Evolutionary conservation across 2,113 vertebrate species (phyloP).

Genomic region (Edolisoma coerulescens): DNA sequence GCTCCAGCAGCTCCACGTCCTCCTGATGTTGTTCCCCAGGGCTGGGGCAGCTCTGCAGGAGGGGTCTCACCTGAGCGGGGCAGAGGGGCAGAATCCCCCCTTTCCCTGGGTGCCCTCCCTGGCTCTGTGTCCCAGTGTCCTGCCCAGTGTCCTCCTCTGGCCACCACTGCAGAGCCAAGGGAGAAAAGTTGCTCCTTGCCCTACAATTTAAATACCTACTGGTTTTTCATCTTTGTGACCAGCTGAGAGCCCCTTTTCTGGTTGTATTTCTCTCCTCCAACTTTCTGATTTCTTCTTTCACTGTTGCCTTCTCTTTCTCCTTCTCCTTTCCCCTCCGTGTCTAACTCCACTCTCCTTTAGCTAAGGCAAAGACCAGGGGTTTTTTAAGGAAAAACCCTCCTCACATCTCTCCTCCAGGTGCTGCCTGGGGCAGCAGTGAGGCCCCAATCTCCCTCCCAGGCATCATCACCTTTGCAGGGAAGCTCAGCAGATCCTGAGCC

Average conservation of each 20-base stretch:
- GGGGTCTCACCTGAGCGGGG: not conserved
- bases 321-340: not conserved
- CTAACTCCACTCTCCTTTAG: not conserved
- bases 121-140: not conserved
- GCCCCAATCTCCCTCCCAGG: not conserved
- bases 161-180: not conserved
- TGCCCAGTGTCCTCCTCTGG: rapidly evolving
- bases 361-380: not conserved
- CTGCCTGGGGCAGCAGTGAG: not conserved
- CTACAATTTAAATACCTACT: not conserved
- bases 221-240: not conserved
- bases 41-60: not conserved
- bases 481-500: not conserved
- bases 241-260: too few species aligned
- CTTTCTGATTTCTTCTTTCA: not conserved
- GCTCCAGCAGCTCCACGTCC: not conserved
- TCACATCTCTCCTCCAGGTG: not conserved
- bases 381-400: not conserved
- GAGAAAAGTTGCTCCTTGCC: not conserved
- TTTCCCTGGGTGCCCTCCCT: not conserved
- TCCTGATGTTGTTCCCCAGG: not conserved
- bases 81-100: not conserved
- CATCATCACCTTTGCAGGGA: not conserved
- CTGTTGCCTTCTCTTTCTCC: not conserved
- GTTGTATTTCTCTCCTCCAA: not conserved